phyloP scores from a whole-genome alignment of 2,797 vertebrate genomes.

The Catamblyrhynchus diadema region DNA sequence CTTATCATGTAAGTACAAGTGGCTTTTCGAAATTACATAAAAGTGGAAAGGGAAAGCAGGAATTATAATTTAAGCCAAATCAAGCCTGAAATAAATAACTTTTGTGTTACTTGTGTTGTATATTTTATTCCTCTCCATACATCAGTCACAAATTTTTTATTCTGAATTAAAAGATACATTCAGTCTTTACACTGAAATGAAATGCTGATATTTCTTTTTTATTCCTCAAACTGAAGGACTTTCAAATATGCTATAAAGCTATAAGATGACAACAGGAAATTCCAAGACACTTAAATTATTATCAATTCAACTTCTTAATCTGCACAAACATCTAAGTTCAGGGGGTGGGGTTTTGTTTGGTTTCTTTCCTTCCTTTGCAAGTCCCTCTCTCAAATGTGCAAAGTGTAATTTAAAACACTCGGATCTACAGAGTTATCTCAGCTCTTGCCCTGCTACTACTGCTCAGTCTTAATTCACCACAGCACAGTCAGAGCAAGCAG shows the following conservation, averaged over 20 bases:
- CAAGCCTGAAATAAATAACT: background rate
- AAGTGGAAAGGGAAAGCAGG: background rate
- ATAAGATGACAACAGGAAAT: background rate
- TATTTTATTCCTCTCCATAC: background rate
- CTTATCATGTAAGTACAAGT: background rate
- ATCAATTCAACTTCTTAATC: background rate
- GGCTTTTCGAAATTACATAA: background rate
- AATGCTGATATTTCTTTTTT: background rate
- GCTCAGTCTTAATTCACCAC: background rate
- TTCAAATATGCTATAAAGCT: background rate
- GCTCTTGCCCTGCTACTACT: background rate
- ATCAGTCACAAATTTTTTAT: background rate
- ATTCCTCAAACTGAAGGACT: background rate
- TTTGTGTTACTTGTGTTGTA: background rate
- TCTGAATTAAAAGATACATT: background rate
- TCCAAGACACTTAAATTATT: background rate
- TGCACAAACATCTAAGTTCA: background rate
- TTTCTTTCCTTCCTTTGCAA: background rate
- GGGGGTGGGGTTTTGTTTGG: background rate
- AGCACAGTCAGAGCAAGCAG: background rate
- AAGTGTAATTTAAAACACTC: background rate
- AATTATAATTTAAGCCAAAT: background rate
- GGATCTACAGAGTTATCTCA: background rate
- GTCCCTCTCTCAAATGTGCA: background rate
- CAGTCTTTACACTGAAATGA: background rate